These are phyloP conservation scores for Phataginus tetradactyla DNA, from an alignment of 2,797 vertebrate genomes.

Conservation along the genomic window DNA sequence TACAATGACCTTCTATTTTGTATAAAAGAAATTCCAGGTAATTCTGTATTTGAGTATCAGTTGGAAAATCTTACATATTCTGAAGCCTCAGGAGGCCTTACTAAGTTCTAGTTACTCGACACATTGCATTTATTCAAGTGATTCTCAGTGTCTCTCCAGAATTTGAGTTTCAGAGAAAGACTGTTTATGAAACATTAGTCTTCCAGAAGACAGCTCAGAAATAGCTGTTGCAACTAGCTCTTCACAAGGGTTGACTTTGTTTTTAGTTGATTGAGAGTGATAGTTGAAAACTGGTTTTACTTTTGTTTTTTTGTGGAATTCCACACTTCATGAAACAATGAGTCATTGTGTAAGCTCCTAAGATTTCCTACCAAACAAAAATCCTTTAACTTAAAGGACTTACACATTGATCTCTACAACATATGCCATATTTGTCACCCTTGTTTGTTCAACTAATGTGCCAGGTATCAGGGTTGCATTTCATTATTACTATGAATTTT, in stretches of 20 bases:
- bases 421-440: constrained; percentile 39
- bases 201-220: constrained; percentile 55
- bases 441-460: constrained; percentile 56
- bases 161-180: constrained; percentile 31
- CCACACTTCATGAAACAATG: constrained; percentile 46
- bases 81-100: not conserved
- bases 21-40: not conserved
- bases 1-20: not conserved
- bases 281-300: constrained; percentile 59
- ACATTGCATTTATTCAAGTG: constrained; percentile 13
- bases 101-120: not conserved
- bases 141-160: constrained; percentile 44
- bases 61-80: constrained; percentile 14
- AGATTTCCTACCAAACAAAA: constrained; percentile 31
- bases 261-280: constrained; percentile 60
- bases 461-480: constrained; percentile 29
- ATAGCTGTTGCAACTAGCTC: not conserved
- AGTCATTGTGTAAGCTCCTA: not conserved
- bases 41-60: not conserved
- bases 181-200: constrained; percentile 53
- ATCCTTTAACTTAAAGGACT: constrained; percentile 6
- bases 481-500: constrained; percentile 67
- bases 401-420: not conserved
- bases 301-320: constrained; percentile 27
- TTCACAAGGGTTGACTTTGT: constrained; percentile 50